Base-by-base conservation (phyloP, 2,113 vertebrate genomes). In the Myrmecophaga tridactyla region DNA sequence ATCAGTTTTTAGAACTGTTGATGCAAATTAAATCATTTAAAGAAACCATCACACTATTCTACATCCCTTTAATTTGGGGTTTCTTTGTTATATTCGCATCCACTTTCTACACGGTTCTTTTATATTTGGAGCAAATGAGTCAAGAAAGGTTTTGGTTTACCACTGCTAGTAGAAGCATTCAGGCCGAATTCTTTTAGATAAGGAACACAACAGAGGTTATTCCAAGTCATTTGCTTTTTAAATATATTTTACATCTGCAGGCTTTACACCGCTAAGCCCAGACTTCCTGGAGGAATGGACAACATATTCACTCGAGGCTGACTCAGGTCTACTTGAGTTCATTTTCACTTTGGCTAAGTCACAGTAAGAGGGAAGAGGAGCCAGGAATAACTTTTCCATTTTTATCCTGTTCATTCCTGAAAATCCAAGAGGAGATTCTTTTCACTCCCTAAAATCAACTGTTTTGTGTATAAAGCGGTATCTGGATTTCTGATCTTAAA, bases 361-460 rank as follows among this genome's bases (percentile, higher is more conserved):
- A 60, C 73, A n/a, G 70, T 21, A 15, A 29, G 21, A 65, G 77
- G 13, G 70, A 14, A 56, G 53, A 31, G 65, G n/a, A 51, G 77
- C 90, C 63, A 72, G 56, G 34, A 89, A 96, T 62, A 73, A 77
- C 25, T 12, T 72, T 89, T 87, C 94, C 94, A 29, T 80, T 92
- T 94, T 78, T 53, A 85, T 58, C 69, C 90, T 65, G 34, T 62
- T 90, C 88, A 92, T 75, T 94, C 72, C 93, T 95, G 81, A 82
- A 85, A 86, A 87, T 89, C 62, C 76, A 85, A 53, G 31, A 75
- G 63, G 87, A 67, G 67, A 81, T 67, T 85, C 78, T 88, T 89
- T 76, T 60, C n/a, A 39, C 65, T 86, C 27, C 77, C 80, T 80
- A 53, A 87, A 89, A 93, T 58, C 41, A 94, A 92, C 92, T 89